A percentile compares a stretch with the other conserved stretches of the same genome.
Conservation (phyloP, 1,140 invertebrate genomes). For the Zaprionus lachaisei region DNA sequence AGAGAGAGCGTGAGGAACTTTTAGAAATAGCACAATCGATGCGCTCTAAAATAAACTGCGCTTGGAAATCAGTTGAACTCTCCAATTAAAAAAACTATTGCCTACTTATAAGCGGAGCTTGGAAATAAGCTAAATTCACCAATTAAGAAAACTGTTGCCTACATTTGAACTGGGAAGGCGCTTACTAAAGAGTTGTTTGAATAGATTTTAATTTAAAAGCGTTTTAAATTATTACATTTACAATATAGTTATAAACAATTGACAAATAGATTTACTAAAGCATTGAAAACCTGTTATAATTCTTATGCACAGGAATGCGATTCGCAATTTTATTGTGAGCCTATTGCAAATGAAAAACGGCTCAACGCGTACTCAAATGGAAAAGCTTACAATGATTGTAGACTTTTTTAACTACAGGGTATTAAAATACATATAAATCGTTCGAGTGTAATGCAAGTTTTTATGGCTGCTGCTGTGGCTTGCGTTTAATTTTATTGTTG, state of each 20-base stretch:
- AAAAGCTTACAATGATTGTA: not conserved
- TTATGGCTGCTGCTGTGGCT: constrained; percentile 30
- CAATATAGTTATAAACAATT: too few relatives aligned
- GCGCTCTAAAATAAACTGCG: too few relatives aligned
- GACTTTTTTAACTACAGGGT: constrained; percentile 16
- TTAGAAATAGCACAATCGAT: too few relatives aligned
- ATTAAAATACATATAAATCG: constrained; percentile 34
- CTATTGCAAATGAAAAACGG: not conserved
- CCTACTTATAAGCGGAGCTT: not conserved
- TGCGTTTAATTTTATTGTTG: constrained; percentile 29
- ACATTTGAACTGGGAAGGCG: not conserved
- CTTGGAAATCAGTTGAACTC: too few relatives aligned
- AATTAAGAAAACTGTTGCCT: constrained; percentile 4
- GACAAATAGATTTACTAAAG: too few relatives aligned
- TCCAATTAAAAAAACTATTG: not conserved
- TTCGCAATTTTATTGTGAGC: not conserved
- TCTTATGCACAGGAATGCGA: not conserved
- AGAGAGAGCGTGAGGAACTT: not conserved
- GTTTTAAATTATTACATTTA: too few relatives aligned
- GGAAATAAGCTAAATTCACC: not conserved
- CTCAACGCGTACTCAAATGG: constrained; percentile 4
- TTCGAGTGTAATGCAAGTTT: constrained; percentile 41
- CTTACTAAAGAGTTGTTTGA: not conserved
- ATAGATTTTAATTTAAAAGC: too few relatives aligned
- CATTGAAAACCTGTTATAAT: too few relatives aligned